Evolutionary conservation across 1,140 invertebrate genomes (phyloP), one percentile per base, ranked within the genome.

Genomic region (Brachionus calyciflorus): DNA sequence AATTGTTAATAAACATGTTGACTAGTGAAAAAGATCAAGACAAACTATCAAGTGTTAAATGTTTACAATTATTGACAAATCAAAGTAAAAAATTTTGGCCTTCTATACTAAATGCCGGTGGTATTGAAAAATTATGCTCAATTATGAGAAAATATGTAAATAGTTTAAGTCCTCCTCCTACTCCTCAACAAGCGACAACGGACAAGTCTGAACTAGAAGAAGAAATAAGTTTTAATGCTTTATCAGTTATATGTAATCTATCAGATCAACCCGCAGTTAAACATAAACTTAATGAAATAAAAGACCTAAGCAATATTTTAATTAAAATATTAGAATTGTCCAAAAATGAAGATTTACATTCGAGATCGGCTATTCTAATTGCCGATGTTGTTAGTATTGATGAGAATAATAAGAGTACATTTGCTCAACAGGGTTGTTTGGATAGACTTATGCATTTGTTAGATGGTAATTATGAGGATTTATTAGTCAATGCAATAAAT

Each of bases 181-280:
- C n/a, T n/a, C n/a, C n/a, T n/a, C n/a, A n/a, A n/a, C n/a, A n/a
- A n/a, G n/a, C n/a, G n/a, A n/a, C n/a, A n/a, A n/a, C 83, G 24
- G 44, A 41, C 44, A 41, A 30, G 17, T 5, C 24, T 4, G 9
- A 65, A 21, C 6, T 44, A 6, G 60, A 65, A 44, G 60, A 65
- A 44, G 60, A 65, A 24, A 65, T 65, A 4, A 82, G 83, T 57
- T 81, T 81, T 14, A 80, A 83, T 3, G 79, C 83, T 4, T 81
- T 82, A 3, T 83, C 83, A 1, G 84, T 84, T 1, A 60, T 85
- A 0, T 84, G 82, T 70, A 85, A 85, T 80, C 84, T 84, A 37
- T 83, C 82, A 0, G 82, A 84, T 63, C 79, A 85, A 65, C 60
- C 79, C 7, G 77, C 79, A 7, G 79, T 85, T 0, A 37, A 80